Base-by-base conservation (phyloP, 2,113 vertebrate species). In the Engystomops pustulosus region DNA sequence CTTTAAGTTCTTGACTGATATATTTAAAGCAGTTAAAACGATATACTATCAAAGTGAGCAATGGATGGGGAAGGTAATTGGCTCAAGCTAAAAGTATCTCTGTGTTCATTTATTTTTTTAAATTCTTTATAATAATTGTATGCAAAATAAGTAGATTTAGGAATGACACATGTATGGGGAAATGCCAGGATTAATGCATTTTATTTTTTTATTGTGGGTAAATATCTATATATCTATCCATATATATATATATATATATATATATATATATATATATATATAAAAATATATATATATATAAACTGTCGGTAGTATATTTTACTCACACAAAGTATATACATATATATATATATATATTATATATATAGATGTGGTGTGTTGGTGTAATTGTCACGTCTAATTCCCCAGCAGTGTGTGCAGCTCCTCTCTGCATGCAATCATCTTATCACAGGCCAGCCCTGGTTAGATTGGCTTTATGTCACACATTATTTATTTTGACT, bases 381-480 rank as follows among this genome's bases (percentile, higher is more conserved):
- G n/a, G 45, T 49, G 55, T 65, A 11, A 83, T 83, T 83, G 17
- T 45, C 80, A 72, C 53, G 71, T 77, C 27, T 78, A 84, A 84
- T 69, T 79, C 74, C 60, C 60, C 38, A 41, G 71, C 49, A 69
- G 27, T 68, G 32, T 27, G 18, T 32, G 60, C 32, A 34, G 83
- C 65, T 84, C 47, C 74, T 79, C 47, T 78, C 74, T 78, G 62
- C 74, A 84, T 84, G 47, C 83, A 41, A 84, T 84, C 83, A 84
- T 84, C 74, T 84, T 84, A 84, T 84, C 83, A 84, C 60, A 78
- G 75, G 49, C 69, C 41, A 53, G 34, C 60, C 79, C 86, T 84
- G 49, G 77, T 80, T 32, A 76, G 68, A 74, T 75, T 76, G 60
- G 79, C 77, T 80, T 75, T 74, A 70, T 75, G 80, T 85, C 80